A percentile compares a stretch with the other conserved stretches of the same genome.
These are phyloP conservation scores for Neolamprologus fasciatus DNA, from an alignment of 2,113 vertebrate genomes.

Conservation along the genomic window DNA sequence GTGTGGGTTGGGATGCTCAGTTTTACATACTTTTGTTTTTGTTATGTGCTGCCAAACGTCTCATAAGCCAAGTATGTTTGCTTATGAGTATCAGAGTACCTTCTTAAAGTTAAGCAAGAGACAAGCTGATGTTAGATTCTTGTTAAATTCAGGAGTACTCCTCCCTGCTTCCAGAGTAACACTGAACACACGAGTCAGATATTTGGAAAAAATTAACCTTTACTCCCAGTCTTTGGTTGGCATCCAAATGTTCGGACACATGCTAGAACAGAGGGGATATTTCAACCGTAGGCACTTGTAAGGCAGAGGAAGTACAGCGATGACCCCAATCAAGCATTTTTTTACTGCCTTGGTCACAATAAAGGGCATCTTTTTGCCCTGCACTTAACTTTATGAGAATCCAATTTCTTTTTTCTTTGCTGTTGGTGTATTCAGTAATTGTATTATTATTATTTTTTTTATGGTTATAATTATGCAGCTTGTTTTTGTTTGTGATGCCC, in stretches of 20 bases:
- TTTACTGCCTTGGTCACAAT: neutral
- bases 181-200: neutral
- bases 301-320: neutral
- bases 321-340: accelerated
- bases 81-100: neutral
- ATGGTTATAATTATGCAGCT: neutral
- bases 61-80: neutral
- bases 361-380: neutral
- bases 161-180: neutral
- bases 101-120: neutral
- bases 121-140: neutral
- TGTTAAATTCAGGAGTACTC: neutral
- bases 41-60: neutral
- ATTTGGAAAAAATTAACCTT: neutral
- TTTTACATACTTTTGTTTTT: neutral
- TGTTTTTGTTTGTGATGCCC: neutral
- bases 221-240: neutral
- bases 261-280: neutral
- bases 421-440: neutral
- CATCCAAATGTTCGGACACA: neutral
- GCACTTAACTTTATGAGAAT: neutral
- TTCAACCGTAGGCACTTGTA: neutral
- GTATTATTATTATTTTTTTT: accelerated
- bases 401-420: neutral
- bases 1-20: neutral